Evolutionary conservation across 2,797 vertebrate species (phyloP).

Genomic region (Myotis myotis): DNA sequence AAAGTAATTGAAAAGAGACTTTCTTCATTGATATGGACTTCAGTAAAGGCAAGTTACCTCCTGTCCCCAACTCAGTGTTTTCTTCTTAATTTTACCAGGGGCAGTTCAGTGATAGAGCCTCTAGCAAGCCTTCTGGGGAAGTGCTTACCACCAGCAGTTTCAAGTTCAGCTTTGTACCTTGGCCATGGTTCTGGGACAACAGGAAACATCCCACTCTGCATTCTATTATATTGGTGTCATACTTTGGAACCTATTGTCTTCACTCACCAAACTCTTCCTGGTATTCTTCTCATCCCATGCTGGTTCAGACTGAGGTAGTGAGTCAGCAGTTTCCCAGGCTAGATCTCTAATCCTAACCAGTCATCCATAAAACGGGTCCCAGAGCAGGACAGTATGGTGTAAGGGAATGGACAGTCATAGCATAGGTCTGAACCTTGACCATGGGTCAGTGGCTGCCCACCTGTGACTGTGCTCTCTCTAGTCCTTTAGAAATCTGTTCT

Average conservation of each 20-base stretch:
- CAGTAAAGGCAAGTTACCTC: background rate
- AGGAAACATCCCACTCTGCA: slow-evolving; percentile 5
- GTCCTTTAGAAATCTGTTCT: background rate
- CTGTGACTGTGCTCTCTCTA: background rate
- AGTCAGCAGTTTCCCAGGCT: background rate
- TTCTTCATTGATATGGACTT: background rate
- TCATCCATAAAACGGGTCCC: background rate
- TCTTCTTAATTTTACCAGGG: background rate
- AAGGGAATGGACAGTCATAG: background rate
- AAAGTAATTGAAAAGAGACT: background rate
- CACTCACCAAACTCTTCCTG: slow-evolving; percentile 27
- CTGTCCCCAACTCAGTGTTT: background rate
- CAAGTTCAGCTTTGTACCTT: background rate
- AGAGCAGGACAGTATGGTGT: background rate
- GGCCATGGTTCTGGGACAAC: slow-evolving; percentile 12
- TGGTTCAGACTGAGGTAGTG: background rate
- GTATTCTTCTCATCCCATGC: background rate
- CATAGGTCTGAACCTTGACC: background rate
- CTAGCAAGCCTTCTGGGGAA: background rate
- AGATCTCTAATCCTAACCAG: background rate
- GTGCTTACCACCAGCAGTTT: background rate
- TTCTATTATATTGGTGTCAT: background rate
- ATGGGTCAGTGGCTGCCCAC: background rate
- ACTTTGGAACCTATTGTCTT: slow-evolving; percentile 36
- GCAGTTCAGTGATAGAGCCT: background rate